A percentile compares a stretch with the other conserved stretches of the same genome.
Evolutionary conservation across 1,140 invertebrate species (phyloP).

Genomic region (Drosophila bipectinata): DNA sequence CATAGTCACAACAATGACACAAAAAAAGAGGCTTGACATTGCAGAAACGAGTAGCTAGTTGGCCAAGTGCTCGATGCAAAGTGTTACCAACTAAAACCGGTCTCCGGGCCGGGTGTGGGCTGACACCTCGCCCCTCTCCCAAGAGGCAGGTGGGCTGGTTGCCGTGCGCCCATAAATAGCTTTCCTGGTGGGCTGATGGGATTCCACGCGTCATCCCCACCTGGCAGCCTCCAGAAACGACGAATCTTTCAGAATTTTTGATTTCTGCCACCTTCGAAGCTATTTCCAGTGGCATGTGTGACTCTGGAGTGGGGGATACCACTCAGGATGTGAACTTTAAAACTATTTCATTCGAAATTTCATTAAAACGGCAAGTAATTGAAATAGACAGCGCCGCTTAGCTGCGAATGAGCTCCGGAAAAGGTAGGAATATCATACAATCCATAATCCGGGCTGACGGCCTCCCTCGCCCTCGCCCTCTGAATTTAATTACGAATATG

Average conservation of each 20-base stretch:
- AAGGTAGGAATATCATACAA: neutral
- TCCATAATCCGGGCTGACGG: neutral
- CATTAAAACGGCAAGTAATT: neutral
- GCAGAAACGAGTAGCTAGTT: constrained; percentile 6
- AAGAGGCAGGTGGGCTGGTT: neutral
- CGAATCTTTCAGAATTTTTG: neutral
- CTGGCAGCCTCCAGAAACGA: neutral
- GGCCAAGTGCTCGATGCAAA: neutral
- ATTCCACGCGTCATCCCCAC: neutral
- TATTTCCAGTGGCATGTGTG: no score
- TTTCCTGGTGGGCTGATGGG: neutral
- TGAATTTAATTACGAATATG: constrained; percentile 26
- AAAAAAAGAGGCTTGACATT: constrained; percentile 2
- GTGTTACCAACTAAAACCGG: neutral
- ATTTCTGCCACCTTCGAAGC: neutral
- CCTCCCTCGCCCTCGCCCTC: neutral
- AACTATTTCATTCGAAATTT: neutral
- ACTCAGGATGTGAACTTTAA: neutral
- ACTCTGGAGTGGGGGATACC: no score
- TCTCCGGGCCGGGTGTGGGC: neutral
- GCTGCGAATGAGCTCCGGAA: neutral
- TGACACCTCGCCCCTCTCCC: neutral
- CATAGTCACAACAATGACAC: neutral
- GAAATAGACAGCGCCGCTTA: no score
- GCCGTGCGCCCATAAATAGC: neutral